Evolutionary conservation across 2,888 invertebrate genomes (phyloP).

Genomic region (Cosmopolites sordidus): DNA sequence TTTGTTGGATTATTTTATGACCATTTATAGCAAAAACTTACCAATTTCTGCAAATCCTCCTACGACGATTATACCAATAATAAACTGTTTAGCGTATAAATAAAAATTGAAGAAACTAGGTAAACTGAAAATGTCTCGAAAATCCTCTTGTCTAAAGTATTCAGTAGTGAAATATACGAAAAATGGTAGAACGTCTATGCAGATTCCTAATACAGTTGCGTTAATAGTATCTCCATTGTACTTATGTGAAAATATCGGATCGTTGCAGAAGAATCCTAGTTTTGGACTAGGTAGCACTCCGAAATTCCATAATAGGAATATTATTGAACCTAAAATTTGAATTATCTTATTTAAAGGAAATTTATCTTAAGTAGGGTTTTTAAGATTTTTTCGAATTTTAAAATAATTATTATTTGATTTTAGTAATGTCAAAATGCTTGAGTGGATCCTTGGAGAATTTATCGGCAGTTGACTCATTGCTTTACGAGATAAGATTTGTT

Average conservation of each 20-base stretch:
- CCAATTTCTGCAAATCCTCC: conserved; percentile 21
- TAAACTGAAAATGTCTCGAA: conserved; percentile 31
- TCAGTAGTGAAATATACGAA: conserved; percentile 47
- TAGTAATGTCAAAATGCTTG: too few relatives aligned
- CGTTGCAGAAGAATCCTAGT: conserved; percentile 67
- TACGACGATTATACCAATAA: conserved; percentile 10
- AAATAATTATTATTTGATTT: too few relatives aligned
- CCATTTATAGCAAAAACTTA: too few relatives aligned
- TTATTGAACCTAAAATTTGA: conserved; percentile 55
- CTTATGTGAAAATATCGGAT: conserved; percentile 63
- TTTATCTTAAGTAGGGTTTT: too few relatives aligned
- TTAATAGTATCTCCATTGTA: conserved; percentile 67
- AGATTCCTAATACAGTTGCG: conserved; percentile 52
- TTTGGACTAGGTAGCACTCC: conserved; percentile 60
- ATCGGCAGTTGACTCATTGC: too few relatives aligned
- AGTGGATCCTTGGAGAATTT: too few relatives aligned
- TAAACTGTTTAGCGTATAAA: conserved; percentile 15
- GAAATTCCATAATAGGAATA: conserved; percentile 59
- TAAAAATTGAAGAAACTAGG: conserved; percentile 8
- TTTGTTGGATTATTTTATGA: too few relatives aligned
- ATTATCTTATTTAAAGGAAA: too few relatives aligned
- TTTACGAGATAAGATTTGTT: too few relatives aligned
- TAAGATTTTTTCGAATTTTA: too few relatives aligned
- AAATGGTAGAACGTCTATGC: conserved; percentile 53
- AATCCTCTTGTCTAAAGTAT: conserved; percentile 42